These are phyloP conservation scores for Amblyteles armatorius DNA, from an alignment of 2,888 invertebrate species.

Conservation along the genomic window DNA sequence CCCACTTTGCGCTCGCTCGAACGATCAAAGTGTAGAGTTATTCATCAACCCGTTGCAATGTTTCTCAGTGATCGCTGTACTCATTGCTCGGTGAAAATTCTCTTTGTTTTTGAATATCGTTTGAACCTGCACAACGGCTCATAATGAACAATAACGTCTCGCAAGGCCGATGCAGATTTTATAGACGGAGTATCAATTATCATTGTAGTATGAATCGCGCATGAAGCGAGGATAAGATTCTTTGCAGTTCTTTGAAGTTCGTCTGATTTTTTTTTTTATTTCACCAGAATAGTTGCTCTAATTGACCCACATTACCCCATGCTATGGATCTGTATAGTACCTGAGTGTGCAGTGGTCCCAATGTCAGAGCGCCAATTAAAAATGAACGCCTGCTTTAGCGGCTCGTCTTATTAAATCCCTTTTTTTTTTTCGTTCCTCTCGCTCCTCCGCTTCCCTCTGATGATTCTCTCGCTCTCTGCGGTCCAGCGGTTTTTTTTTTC, in stretches of 20 bases:
- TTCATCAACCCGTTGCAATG: background rate
- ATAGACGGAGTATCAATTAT: background rate
- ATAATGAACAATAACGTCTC: background rate
- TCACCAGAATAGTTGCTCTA: slow-evolving; percentile 16
- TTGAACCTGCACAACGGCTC: background rate
- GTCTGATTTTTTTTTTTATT: background rate
- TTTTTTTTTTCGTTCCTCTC: slow-evolving; percentile 37
- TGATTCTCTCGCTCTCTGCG: slow-evolving; percentile 35
- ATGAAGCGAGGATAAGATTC: background rate
- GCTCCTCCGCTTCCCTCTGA: background rate
- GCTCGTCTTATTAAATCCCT: slow-evolving; percentile 71
- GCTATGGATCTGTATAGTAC: slow-evolving; percentile 37
- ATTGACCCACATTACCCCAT: slow-evolving; percentile 35
- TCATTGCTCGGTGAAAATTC: background rate
- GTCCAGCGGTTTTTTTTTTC: slow-evolving; percentile 36
- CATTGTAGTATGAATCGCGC: background rate
- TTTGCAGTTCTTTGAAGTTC: background rate
- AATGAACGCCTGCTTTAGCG: slow-evolving; percentile 74
- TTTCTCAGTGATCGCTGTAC: background rate
- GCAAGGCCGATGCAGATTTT: background rate
- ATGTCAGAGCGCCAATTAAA: slow-evolving; percentile 78
- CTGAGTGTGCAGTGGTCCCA: slow-evolving; percentile 73
- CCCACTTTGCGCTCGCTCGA: background rate
- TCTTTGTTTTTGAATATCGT: background rate
- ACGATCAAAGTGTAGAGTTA: background rate